Conservation (phyloP, 2,113 vertebrate genomes). For the Geococcyx californianus region DNA sequence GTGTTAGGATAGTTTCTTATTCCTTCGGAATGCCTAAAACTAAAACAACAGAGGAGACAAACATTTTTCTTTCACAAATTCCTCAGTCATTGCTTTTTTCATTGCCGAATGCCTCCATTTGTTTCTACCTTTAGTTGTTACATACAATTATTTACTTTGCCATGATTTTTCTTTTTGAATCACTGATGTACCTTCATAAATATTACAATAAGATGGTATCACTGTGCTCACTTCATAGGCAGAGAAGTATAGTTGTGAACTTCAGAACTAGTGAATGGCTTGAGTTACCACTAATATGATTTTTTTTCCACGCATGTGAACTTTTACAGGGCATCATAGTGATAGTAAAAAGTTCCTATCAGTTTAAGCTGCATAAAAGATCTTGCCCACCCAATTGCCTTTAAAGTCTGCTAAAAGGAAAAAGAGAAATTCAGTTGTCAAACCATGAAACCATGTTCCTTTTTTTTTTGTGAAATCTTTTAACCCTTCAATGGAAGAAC, state of each 20-base stretch:
- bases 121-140: background rate
- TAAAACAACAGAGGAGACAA: background rate
- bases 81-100: fast-evolving
- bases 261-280: background rate
- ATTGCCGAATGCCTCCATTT: background rate
- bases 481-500: background rate
- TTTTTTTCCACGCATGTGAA: background rate
- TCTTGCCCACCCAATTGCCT: background rate
- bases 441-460: background rate
- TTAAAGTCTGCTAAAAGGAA: background rate
- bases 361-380: background rate
- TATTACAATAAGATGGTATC: background rate
- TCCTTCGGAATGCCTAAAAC: background rate
- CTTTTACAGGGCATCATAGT: background rate
- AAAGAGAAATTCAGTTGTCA: background rate
- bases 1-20: background rate
- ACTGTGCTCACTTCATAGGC: background rate
- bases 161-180: background rate
- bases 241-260: background rate
- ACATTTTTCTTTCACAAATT: background rate
- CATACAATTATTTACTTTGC: background rate
- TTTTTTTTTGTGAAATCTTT: background rate
- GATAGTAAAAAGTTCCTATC: background rate
- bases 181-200: background rate
- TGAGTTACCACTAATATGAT: background rate